A percentile compares a stretch with the other conserved stretches of the same genome.
Evolutionary conservation across 2,888 invertebrate genomes (phyloP).

Genomic region (Aricia artaxerxes): DNA sequence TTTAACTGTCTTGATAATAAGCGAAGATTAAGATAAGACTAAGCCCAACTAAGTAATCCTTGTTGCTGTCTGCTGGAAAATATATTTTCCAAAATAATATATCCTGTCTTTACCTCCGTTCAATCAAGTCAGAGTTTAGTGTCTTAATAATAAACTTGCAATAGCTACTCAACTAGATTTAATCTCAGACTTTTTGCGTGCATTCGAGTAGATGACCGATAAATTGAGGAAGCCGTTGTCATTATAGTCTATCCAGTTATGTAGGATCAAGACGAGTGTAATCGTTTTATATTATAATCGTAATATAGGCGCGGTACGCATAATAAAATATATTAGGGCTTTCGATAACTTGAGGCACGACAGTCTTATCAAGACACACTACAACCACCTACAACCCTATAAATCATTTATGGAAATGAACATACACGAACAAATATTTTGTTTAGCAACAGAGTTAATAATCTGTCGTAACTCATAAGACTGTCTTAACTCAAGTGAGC

Average conservation of each 20-base stretch:
- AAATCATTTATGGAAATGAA: not conserved
- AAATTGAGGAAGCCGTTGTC: slow-evolving; percentile 17
- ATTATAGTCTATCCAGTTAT: slow-evolving; percentile 8
- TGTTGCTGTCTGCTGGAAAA: not conserved
- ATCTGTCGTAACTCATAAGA: not conserved
- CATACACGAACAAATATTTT: not conserved
- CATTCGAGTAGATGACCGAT: slow-evolving; percentile 3
- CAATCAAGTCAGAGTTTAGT: not conserved
- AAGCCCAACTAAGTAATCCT: no score
- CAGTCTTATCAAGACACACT: not conserved
- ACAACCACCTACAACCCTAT: not conserved
- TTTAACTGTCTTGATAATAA: no score
- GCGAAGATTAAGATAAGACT: no score
- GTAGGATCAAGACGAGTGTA: slow-evolving; percentile 13
- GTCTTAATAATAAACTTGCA: not conserved
- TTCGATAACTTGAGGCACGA: not conserved
- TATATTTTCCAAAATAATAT: not conserved
- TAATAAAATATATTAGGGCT: not conserved
- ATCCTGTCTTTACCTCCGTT: no score
- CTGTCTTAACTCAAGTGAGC: not conserved
- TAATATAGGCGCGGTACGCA: not conserved
- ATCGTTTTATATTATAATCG: slow-evolving; percentile 24
- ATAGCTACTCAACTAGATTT: not conserved
- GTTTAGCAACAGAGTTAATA: not conserved
- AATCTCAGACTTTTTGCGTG: not conserved